Base-by-base conservation (phyloP, 2,797 vertebrate species). In the Anas georgica region DNA sequence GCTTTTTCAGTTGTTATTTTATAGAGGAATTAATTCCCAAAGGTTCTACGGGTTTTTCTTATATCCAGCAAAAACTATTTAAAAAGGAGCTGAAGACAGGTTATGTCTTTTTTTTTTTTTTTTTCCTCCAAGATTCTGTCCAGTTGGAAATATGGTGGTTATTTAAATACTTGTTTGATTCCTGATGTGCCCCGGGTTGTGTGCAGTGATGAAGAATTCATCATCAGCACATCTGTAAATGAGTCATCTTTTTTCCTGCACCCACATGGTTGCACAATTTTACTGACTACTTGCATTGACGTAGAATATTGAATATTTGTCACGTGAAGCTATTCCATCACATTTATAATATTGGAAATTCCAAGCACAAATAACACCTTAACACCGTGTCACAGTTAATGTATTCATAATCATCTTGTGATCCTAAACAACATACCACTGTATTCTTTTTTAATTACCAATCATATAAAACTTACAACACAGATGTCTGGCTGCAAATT, bases 251-350 rank as follows among this genome's bases (percentile, higher is more conserved):
- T 41, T 28, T 31, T 88, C 67, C 68, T 82, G 75, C 76, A 63
- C 54, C 69, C 72, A 60, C 79, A 76, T 20, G 66, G 26, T 93
- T 94, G 84, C 88, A 87, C 91, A 92, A 82, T 84, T 90, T 56
- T 56, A 81, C 63, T 14, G 55, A 28, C 45, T 81, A 52, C 45
- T 58, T 35, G 62, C 78, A 94, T 67, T 72, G 92, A 43, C 73
- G 81, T 52, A 48, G 39, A 74, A 12, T 45, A 20, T 90, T 81
- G 74, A 46, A 20, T 77, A 13, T 70, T 91, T 96, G 62, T 89
- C 58, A 63, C 69, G 70, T 67, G 89, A 43, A 91, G 87, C 45
- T 46, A 2, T 33, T 76, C 70, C 74, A 29, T 66, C 82, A 22
- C 29, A 21, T 70, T 67, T 58, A 68, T 35, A 54, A 81, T 31